Conservation (phyloP, 1,140 invertebrate genomes). For the Meteorus sp. region DNA sequence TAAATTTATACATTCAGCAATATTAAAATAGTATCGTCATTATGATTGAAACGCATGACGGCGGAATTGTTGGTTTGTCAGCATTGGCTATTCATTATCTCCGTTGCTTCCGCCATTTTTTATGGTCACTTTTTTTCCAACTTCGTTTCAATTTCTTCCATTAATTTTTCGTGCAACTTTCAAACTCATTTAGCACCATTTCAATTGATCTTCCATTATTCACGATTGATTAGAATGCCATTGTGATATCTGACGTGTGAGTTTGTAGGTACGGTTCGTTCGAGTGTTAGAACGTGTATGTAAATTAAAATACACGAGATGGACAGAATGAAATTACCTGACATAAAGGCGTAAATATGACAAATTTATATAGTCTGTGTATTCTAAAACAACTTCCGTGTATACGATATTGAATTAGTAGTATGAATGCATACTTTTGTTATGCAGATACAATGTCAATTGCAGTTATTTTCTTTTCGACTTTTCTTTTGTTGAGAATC, state of each 20-base stretch:
- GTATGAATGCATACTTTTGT: background rate
- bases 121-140: background rate
- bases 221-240: constrained; percentile 15
- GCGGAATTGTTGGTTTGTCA: too few relatives aligned
- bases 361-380: too few relatives aligned
- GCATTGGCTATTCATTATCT: background rate
- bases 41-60: too few relatives aligned
- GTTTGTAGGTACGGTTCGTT: too few relatives aligned
- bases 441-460: background rate
- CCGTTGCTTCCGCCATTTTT: background rate
- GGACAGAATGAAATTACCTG: background rate
- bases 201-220: constrained; percentile 15
- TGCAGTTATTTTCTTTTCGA: background rate
- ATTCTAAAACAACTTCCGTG: too few relatives aligned
- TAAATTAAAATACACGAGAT: background rate
- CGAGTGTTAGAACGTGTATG: constrained; percentile 17
- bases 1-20: constrained; percentile 8
- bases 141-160: background rate
- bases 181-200: constrained; percentile 1
- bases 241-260: background rate
- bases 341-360: background rate
- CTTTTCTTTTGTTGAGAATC: background rate
- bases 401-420: too few relatives aligned
- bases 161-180: constrained; percentile 3
- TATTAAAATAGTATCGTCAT: too few relatives aligned